Evolutionary conservation across 1,140 invertebrate species (phyloP).

Genomic region (Centruroides vittatus): DNA sequence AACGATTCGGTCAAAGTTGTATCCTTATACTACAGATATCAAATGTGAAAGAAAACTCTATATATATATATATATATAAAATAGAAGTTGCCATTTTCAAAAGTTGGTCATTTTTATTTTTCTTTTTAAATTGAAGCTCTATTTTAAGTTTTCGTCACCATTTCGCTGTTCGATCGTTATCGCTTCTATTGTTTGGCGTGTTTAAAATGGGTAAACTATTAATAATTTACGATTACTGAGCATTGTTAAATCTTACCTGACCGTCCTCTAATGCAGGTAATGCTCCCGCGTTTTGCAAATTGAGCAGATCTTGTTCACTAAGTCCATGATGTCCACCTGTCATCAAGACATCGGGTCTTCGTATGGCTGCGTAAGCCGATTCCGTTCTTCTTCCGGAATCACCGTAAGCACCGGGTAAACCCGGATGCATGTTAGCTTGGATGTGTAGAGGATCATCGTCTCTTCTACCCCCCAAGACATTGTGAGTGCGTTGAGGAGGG

Average conservation of each 20-base stretch:
- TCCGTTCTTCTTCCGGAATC: constrained; percentile 15
- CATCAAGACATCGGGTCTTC: constrained; percentile 44
- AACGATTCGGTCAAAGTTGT: too few relatives aligned
- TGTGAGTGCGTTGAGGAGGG: constrained; percentile 25
- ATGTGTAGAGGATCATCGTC: constrained; percentile 38
- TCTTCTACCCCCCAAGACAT: constrained; percentile 28
- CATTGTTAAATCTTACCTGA: constrained; percentile 31
- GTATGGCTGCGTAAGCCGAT: constrained; percentile 16
- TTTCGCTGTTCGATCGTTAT: too few relatives aligned
- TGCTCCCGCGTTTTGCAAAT: constrained; percentile 29
- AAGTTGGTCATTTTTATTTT: too few relatives aligned
- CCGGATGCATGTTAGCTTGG: constrained; percentile 25
- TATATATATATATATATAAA: too few relatives aligned
- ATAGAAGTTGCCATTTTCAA: too few relatives aligned
- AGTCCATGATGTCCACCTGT: constrained; percentile 34
- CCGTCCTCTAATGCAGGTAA: constrained; percentile 50
- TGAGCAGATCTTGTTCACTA: constrained; percentile 36
- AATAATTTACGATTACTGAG: too few relatives aligned
- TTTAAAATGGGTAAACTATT: too few relatives aligned
- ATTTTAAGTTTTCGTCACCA: too few relatives aligned
- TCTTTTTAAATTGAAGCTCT: too few relatives aligned
- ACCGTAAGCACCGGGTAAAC: constrained; percentile 17
- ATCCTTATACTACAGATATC: too few relatives aligned
- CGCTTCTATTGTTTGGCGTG: too few relatives aligned
- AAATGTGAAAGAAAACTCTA: too few relatives aligned